Base-by-base conservation (phyloP, 2,888 invertebrate species). In the Chalcis sispes region DNA sequence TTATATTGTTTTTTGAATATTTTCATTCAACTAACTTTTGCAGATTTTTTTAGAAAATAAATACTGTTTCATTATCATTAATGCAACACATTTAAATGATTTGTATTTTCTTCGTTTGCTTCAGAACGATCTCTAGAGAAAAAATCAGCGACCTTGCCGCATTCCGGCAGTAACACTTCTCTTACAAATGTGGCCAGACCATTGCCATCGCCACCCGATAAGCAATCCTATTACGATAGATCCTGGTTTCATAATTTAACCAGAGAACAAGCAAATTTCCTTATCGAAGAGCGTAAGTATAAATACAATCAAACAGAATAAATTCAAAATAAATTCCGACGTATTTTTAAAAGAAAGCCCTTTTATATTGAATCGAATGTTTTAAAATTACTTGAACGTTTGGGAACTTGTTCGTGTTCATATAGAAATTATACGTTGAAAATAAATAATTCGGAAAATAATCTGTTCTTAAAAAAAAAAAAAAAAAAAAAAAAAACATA, bases 171-270 rank as follows among this genome's bases (percentile, higher is more conserved):
- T 61, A 84, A 80, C 27, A 79, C 81, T n/a, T 86, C 87, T 27
- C 58, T 85, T 23, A 81, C 80, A 40, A 85, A 87, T 76, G 85
- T 85, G 4, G 83, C 85, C 8, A 82, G 88, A 77, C 88, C 88
- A 23, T 73, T 88, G 42, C 86, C 84, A 7, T 85, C 83, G 7
- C 86, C 85, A 23, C 88, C 88, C 4, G 82, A 83, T 29, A 80
- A 75, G 73, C 81, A 80, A 18, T 83, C 86, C 36, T 87, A 85
- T 75, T 79, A 81, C 65, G 87, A 88, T 23, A 84, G 84, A 58
- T 81, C 86, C 23, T 88, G 88, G 88, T 88, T 85, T 62, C 88
- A 88, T 59, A 87, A 87, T 79, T 76, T 87, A 15, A 84, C 85
- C 1, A 83, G 88, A 69, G 86, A 87, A 58, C 84, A 87, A 72